Conservation (phyloP, 2,113 vertebrate species). For the Callaeas wilsoni region DNA sequence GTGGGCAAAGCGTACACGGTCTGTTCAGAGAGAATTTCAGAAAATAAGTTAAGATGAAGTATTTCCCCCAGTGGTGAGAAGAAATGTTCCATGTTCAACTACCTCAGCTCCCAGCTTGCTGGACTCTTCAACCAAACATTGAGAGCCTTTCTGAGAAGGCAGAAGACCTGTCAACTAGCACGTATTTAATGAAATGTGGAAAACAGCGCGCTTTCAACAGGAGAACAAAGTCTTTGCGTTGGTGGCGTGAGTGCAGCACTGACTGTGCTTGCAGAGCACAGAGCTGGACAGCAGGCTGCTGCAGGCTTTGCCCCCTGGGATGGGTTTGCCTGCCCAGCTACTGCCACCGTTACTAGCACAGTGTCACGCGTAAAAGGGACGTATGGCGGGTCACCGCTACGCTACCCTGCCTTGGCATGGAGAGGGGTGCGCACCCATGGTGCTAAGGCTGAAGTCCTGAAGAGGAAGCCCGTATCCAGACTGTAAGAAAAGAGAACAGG, state of each 20-base stretch:
- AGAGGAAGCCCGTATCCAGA: slow-evolving; percentile 54
- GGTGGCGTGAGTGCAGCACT: neutral
- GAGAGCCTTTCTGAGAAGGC: slow-evolving; percentile 12
- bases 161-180: neutral
- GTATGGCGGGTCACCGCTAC: neutral
- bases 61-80: neutral
- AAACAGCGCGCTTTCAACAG: neutral
- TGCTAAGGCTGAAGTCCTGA: slow-evolving; percentile 48
- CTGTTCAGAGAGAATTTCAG: slow-evolving; percentile 65
- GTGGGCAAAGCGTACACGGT: slow-evolving; percentile 80
- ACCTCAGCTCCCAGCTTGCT: neutral
- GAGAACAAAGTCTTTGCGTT: neutral
- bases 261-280: neutral
- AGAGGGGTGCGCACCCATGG: neutral
- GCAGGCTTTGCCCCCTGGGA: neutral
- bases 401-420: slow-evolving; percentile 44
- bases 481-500: slow-evolving; percentile 63
- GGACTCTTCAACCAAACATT: neutral
- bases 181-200: neutral
- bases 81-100: neutral
- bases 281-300: neutral
- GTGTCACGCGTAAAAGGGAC: neutral
- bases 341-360: neutral
- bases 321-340: slow-evolving; percentile 7
- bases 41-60: slow-evolving; percentile 17